A percentile compares a stretch with the other conserved stretches of the same genome.
Evolutionary conservation across 2,797 vertebrate species (phyloP).

Genomic region (Enteromius afrohamiltoni): DNA sequence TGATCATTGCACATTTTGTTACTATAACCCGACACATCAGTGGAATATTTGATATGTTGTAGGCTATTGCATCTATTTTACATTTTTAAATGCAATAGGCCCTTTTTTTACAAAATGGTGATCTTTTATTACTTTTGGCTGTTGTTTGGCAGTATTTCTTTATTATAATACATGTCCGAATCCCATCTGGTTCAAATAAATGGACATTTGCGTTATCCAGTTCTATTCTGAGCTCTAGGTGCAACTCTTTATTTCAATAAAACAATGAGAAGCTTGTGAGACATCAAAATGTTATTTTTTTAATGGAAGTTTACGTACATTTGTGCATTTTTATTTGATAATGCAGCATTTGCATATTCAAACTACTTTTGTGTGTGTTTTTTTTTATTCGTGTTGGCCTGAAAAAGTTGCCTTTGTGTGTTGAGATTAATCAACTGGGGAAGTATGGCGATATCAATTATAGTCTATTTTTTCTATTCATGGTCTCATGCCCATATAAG

Average conservation of each 20-base stretch:
- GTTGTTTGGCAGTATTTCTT: neutral
- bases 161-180: neutral
- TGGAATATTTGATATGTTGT: neutral
- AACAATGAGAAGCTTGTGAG: neutral
- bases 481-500: neutral
- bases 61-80: neutral
- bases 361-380: neutral
- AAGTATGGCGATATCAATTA: neutral
- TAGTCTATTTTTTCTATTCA: neutral
- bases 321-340: neutral
- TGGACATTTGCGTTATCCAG: neutral
- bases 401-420: neutral
- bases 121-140: neutral
- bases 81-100: neutral
- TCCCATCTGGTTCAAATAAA: neutral
- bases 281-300: neutral
- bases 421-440: neutral
- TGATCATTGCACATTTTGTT: neutral
- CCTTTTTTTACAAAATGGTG: neutral
- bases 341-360: neutral
- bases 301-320: neutral
- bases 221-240: neutral
- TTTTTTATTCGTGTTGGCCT: too few relatives aligned
- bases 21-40: neutral
- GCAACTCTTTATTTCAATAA: neutral